Evolutionary conservation across 2,797 vertebrate species (phyloP).

Genomic region (Platalea minor): DNA sequence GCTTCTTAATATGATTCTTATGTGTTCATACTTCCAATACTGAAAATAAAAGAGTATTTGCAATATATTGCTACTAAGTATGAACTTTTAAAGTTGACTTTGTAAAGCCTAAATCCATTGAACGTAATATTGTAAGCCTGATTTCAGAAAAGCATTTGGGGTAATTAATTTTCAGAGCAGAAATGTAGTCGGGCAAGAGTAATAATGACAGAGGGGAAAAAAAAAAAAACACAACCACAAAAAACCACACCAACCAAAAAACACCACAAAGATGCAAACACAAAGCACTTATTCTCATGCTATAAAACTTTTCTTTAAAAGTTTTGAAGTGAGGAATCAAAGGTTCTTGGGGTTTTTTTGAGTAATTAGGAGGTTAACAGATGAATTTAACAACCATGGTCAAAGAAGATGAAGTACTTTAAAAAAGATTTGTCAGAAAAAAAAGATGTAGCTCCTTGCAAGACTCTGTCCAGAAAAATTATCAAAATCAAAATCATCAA

Average conservation of each 20-base stretch:
- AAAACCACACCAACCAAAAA: background rate
- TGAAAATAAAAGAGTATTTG: background rate
- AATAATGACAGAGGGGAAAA: background rate
- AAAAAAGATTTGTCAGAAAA: background rate
- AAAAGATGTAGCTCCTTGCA: background rate
- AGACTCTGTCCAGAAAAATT: background rate
- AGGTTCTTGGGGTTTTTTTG: background rate
- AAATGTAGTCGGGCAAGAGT: background rate
- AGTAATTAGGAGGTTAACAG: background rate
- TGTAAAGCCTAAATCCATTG: background rate
- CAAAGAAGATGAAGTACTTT: background rate
- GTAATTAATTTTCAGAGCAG: background rate
- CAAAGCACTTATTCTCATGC: background rate
- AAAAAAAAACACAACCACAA: too few relatives aligned
- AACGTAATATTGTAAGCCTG: background rate
- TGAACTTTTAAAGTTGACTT: background rate
- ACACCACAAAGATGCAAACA: background rate
- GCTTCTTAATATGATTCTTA: background rate
- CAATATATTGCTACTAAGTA: background rate
- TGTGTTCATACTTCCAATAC: background rate
- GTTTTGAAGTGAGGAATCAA: background rate
- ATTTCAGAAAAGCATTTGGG: background rate
- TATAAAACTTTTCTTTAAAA: background rate
- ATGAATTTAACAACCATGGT: background rate
- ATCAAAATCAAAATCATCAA: rapidly evolving